Evolutionary conservation across 2,797 vertebrate species (phyloP).

Genomic region (Gymnoscopelus microlampas): DNA sequence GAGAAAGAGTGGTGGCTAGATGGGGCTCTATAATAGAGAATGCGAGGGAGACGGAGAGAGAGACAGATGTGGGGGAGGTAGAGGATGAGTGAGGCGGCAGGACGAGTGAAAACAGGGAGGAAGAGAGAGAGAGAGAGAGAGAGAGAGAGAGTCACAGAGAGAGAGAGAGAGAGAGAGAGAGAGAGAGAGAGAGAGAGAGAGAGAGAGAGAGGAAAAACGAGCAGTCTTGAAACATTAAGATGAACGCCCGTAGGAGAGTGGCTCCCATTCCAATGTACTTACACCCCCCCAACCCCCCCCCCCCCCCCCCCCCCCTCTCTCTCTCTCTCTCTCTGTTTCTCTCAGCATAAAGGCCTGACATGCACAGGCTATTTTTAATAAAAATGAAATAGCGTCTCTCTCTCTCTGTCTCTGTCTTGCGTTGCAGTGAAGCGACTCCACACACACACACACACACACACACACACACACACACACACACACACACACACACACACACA

Average conservation of each 20-base stretch:
- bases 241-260: constrained; percentile 49
- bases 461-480: no score
- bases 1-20: background rate
- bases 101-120: background rate
- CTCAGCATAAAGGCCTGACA: constrained; percentile 64
- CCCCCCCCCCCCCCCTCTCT: constrained; percentile 35
- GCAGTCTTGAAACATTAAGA: constrained; percentile 61
- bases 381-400: constrained; percentile 63
- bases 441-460: constrained; percentile 10
- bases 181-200: constrained; percentile 7
- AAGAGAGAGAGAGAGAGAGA: constrained; percentile 18
- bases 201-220: constrained; percentile 31
- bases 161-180: constrained; percentile 12
- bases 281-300: constrained; percentile 4
- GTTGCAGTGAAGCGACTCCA: constrained; percentile 66
- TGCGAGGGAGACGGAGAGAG: no score
- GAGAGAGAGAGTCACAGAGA: background rate
- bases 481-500: no score
- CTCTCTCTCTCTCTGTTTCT: constrained; percentile 22
- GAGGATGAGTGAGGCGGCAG: no score
- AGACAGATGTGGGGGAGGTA: no score
- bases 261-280: constrained; percentile 29
- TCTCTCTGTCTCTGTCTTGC: background rate
- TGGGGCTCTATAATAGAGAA: no score
- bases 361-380: constrained; percentile 81